phyloP scores from a whole-genome alignment of 2,113 vertebrate species.

The Pomatorhinus ruficollis region DNA sequence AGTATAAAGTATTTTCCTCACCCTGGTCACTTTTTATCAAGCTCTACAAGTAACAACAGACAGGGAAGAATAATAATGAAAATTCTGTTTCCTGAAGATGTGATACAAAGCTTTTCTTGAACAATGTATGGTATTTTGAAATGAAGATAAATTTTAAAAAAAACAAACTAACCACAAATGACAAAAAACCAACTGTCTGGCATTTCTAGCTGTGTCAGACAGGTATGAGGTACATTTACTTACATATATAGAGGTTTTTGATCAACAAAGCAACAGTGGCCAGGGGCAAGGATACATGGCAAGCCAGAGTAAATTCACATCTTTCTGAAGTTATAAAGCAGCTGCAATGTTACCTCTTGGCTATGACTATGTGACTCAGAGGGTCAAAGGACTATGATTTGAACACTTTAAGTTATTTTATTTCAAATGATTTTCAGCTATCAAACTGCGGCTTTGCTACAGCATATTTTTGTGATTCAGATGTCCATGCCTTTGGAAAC shows the following conservation, averaged over 20 bases:
- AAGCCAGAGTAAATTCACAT: background rate
- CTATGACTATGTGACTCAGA: background rate
- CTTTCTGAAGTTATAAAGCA: background rate
- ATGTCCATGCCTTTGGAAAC: background rate
- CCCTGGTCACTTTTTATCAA: background rate
- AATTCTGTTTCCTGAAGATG: background rate
- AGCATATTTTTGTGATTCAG: background rate
- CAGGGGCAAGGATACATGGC: rapidly evolving
- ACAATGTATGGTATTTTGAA: background rate
- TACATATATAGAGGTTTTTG: background rate
- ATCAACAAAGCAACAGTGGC: background rate
- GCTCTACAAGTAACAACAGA: background rate
- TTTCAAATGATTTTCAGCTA: background rate
- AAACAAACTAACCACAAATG: background rate
- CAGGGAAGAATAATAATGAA: background rate
- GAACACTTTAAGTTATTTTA: background rate
- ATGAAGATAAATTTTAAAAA: background rate
- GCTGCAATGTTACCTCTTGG: background rate
- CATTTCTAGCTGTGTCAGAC: background rate
- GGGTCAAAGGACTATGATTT: background rate
- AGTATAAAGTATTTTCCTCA: background rate
- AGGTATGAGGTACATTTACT: background rate
- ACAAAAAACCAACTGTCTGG: background rate
- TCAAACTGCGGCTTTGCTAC: background rate
- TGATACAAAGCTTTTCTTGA: background rate